Evolutionary conservation across 2,113 vertebrate genomes (phyloP), one percentile per base, ranked within the genome.

Genomic region (Actinemys pallida): DNA sequence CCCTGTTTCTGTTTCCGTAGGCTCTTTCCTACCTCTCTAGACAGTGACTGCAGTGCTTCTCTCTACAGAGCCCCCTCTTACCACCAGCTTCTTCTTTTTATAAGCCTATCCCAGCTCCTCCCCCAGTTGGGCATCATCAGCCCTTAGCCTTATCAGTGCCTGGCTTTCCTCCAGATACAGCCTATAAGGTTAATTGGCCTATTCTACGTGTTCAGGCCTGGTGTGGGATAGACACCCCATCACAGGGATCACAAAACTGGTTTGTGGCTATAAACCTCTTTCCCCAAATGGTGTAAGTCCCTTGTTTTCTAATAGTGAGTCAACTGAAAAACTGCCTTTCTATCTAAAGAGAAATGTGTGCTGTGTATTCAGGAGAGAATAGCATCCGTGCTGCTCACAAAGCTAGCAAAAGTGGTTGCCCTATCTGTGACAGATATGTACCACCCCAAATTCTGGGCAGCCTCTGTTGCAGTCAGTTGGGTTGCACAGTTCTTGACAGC

Each of bases 251-350:
- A 88, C 88, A 91, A 89, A 94, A 90, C 59, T 95, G 54, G 75
- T 95, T 94, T 94, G 85, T 96, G 94, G 87, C 0, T 0, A 84
- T 96, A 91, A 94, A 84, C 80, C 95, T 84, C 93, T 95, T 45
- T 5, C 75, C 42, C 75, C 22, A 24, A 76, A 25, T 76, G 25
- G 39, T 24, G 12, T 76, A 45, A 88, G 16, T 19, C 65, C 92
- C 92, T 94, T 96, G 80, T 94, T 96, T 94, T 81, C 69, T 96
- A 78, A 90, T 87, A 94, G 16, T 87, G 87, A 88, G 84, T 94
- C 79, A 95, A 81, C 17, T 89, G 90, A 91, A 57, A 57, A 57
- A 90, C 35, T 84, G 31, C 88, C 31, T 89, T 97, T 85, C 86
- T 59, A 83, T 91, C 85, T 92, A 49, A 54, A 62, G 59, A 24